phyloP scores from a whole-genome alignment of 37 sponge, comb jelly and placozoan species.

The Corticium candelabrum region DNA sequence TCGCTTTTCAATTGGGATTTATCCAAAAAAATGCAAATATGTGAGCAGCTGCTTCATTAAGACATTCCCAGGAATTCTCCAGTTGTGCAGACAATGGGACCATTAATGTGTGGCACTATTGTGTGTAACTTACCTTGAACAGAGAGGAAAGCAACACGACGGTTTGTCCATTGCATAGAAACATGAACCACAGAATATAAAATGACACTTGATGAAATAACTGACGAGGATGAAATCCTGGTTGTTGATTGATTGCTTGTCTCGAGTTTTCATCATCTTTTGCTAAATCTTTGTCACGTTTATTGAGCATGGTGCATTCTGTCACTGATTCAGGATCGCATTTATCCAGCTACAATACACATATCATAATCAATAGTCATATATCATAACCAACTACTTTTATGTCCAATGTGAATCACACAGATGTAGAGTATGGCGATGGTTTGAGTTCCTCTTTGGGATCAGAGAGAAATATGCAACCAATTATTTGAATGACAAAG shows the following conservation, averaged over 20 bases:
- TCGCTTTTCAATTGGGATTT: too few relatives aligned
- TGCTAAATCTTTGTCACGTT: neutral
- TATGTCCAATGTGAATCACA: too few relatives aligned
- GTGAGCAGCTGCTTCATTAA: too few relatives aligned
- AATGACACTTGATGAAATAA: conserved; percentile 49
- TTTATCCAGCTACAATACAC: neutral
- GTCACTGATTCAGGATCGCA: conserved; percentile 5
- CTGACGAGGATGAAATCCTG: conserved; percentile 42
- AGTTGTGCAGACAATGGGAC: too few relatives aligned
- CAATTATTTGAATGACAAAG: conserved; percentile 51
- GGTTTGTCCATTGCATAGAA: conserved; percentile 37
- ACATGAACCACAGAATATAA: conserved; percentile 68
- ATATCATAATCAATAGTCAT: too few relatives aligned
- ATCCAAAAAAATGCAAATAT: too few relatives aligned
- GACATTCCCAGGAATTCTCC: too few relatives aligned
- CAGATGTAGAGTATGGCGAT: too few relatives aligned
- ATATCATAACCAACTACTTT: too few relatives aligned
- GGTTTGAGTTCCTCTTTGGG: too few relatives aligned
- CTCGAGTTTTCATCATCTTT: neutral
- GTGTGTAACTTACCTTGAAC: conserved; percentile 56
- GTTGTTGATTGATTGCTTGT: neutral
- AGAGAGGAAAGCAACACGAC: conserved; percentile 32
- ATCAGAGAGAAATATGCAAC: conserved; percentile 49
- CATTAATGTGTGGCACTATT: too few relatives aligned
- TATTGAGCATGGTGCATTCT: neutral